Conservation (phyloP, 1,140 invertebrate genomes). For the Ganaspis sp. region DNA sequence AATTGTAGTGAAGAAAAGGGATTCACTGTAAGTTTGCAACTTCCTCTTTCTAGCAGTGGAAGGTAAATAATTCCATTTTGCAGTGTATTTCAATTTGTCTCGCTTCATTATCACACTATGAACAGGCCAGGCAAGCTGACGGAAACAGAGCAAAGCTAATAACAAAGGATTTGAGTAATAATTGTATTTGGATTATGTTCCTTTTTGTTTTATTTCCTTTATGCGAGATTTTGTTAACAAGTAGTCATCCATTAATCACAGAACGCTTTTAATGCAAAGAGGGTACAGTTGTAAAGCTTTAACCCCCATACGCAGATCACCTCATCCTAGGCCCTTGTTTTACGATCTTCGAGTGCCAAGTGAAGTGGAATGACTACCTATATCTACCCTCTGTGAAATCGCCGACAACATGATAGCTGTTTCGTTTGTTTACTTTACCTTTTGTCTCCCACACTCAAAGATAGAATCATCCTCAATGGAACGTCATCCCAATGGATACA, state of each 20-base stretch:
- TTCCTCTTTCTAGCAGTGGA: background rate
- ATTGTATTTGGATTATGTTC: background rate
- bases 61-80: background rate
- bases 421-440: conserved; percentile 32
- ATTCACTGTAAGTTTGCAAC: background rate
- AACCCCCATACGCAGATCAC: conserved; percentile 41
- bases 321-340: conserved; percentile 49
- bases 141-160: background rate
- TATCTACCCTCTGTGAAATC: conserved; percentile 34
- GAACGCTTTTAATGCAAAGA: conserved; percentile 64
- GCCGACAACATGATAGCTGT: conserved; percentile 36
- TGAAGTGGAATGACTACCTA: conserved; percentile 42
- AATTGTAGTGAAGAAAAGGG: background rate
- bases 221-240: conserved; percentile 44
- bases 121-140: background rate
- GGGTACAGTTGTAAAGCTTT: conserved; percentile 57
- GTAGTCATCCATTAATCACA: conserved; percentile 61
- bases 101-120: conserved; percentile 3
- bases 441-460: background rate
- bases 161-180: background rate
- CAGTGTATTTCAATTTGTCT: background rate
- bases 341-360: conserved; percentile 54
- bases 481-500: background rate
- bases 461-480: background rate
- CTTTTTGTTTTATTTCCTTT: background rate